Percentiles rank a stretch among this genome's conserved stretches.
phyloP scores from a whole-genome alignment of 2,797 vertebrate species.

The Falco novaeseelandiae region DNA sequence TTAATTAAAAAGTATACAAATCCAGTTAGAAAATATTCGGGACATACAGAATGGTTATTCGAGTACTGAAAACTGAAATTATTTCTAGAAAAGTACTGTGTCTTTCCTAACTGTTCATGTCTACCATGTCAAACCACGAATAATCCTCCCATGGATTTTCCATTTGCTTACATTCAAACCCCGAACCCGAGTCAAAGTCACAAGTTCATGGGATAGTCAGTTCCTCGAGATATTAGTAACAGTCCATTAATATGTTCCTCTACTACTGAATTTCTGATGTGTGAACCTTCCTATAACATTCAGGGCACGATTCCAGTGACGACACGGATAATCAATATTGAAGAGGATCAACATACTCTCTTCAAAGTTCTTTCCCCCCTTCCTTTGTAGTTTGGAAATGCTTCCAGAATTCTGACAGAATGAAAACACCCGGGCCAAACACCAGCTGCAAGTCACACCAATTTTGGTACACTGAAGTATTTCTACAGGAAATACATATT shows the following conservation, averaged over 20 bases:
- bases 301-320: background rate
- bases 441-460: background rate
- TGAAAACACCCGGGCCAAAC: background rate
- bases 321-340: background rate
- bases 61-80: background rate
- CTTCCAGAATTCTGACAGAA: background rate
- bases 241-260: too few relatives aligned
- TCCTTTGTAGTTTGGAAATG: background rate
- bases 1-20: background rate
- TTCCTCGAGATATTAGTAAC: background rate
- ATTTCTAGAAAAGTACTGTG: background rate
- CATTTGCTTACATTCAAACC: background rate
- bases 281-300: background rate
- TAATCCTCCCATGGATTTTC: background rate
- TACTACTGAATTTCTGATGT: background rate
- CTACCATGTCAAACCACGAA: background rate
- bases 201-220: background rate
- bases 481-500: background rate
- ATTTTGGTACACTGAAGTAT: background rate
- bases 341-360: background rate
- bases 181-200: background rate
- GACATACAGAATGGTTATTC: background rate
- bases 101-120: background rate
- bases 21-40: background rate
- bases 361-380: background rate